Conservation (phyloP, 2,888 invertebrate species). For the Ptychoptera albimana region DNA sequence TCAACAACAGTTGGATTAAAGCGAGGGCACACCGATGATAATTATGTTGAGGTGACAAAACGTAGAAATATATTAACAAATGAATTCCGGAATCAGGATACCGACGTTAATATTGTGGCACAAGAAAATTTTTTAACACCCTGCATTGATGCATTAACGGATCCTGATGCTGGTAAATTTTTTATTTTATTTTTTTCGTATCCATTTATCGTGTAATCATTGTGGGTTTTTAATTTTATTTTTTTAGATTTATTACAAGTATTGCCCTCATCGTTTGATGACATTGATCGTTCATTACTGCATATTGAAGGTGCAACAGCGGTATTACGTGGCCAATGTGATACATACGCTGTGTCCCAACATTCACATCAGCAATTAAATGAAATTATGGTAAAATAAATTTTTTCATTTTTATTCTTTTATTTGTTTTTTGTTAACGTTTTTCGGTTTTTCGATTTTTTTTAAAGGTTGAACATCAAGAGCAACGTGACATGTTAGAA, state of each 20-base stretch:
- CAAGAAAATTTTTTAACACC: not conserved
- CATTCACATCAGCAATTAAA: constrained; percentile 22
- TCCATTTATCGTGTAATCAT: no score
- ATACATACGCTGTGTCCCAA: constrained; percentile 19
- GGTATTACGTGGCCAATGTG: constrained; percentile 22
- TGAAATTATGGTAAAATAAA: constrained; percentile 22
- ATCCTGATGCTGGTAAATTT: not conserved
- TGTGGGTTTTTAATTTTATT: not conserved
- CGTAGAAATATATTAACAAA: no score
- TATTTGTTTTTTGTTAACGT: not conserved
- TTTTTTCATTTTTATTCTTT: not conserved
- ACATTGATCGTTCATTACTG: constrained; percentile 21
- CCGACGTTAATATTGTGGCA: not conserved
- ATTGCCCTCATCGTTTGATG: constrained; percentile 21
- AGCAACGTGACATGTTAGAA: constrained; percentile 25
- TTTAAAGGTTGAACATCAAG: constrained; percentile 26
- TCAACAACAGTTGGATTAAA: no score
- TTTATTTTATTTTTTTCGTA: not conserved
- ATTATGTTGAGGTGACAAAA: no score
- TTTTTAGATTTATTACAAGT: constrained; percentile 21
- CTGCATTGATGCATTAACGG: not conserved
- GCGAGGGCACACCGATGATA: no score
- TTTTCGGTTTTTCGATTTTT: not conserved
- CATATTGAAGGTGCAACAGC: constrained; percentile 23
- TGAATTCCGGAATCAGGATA: no score